Evolutionary conservation across 1,140 invertebrate species (phyloP), one percentile per base, ranked within the genome.

Genomic region (Propsilocerus akamusi): DNA sequence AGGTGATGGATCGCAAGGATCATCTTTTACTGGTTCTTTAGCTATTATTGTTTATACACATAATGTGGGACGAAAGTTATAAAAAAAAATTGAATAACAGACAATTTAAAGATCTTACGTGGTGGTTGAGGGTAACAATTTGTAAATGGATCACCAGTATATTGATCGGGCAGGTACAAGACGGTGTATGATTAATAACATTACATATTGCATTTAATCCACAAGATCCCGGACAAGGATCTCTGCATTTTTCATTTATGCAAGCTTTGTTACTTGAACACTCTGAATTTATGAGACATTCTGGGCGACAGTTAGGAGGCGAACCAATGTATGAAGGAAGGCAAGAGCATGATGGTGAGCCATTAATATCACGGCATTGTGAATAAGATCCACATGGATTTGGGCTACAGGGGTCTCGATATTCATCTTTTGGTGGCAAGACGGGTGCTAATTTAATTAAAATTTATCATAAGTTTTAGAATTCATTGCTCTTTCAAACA

Each of bases 221-320:
- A 60, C 88, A 92, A 2, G 85, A 85, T 11, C 85, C 85, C 8
- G 83, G 81, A 59, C 86, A 91, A 24, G 86, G 86, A 66, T 90
- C 82, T 58, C 66, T 74, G 59, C 86, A 91, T 55, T 75, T 78
- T 63, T 87, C 81, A 56, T 82, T 81, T 52, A 83, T 77, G 56
- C 86, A 90, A 46, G 85, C 83, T 52, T 83, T 60, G 59, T 86
- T 81, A 47, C 82, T 77, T 0, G 83, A 72, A 63, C 86, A 90
- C 60, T 89, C 86, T 41, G 82, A 78, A 57, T 86, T 86, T 48
- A 83, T 80, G 1, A 77, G 75, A 64, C 86, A 88, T 67, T 88
- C 84, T 3, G 85, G 83, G 54, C 83, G 71, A 62, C 85, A 88
- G 56, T 84, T 86, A 1, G 84, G 83, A 1, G 88, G 75, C 55